Percentiles rank a stretch among this genome's conserved stretches.
phyloP scores from a whole-genome alignment of 2,888 invertebrate species.

The Clivina fossor region DNA sequence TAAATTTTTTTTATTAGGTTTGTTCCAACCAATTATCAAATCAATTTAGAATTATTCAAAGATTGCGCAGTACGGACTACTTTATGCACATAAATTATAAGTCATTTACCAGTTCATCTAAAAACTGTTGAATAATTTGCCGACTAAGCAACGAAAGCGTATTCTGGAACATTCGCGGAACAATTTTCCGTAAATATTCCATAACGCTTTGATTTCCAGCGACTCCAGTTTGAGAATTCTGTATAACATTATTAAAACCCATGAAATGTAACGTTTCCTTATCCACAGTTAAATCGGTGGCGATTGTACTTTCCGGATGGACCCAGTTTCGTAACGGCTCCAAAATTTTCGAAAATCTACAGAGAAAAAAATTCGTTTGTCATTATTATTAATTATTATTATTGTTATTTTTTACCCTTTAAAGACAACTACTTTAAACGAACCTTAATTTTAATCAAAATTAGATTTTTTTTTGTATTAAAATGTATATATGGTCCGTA shows the following conservation, averaged over 20 bases:
- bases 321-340: constrained; percentile 80
- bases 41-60: no score
- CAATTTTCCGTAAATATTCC: constrained; percentile 83
- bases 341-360: constrained; percentile 75
- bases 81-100: no score
- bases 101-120: constrained; percentile 74
- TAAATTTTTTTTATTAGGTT: no score
- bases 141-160: constrained; percentile 78
- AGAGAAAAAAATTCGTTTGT: background rate
- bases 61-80: no score
- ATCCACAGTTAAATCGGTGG: constrained; percentile 84
- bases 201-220: constrained; percentile 62
- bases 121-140: constrained; percentile 86
- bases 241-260: constrained; percentile 77
- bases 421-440: no score
- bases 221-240: constrained; percentile 57
- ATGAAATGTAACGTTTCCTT: constrained; percentile 73
- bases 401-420: no score
- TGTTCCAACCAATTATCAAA: no score
- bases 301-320: constrained; percentile 71
- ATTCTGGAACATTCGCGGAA: constrained; percentile 89
- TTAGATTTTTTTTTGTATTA: no score
- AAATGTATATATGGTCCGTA: no score
- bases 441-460: no score
- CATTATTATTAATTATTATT: no score